Base-by-base conservation (phyloP, 2,888 invertebrate genomes). In the Pimpla rufipes region DNA sequence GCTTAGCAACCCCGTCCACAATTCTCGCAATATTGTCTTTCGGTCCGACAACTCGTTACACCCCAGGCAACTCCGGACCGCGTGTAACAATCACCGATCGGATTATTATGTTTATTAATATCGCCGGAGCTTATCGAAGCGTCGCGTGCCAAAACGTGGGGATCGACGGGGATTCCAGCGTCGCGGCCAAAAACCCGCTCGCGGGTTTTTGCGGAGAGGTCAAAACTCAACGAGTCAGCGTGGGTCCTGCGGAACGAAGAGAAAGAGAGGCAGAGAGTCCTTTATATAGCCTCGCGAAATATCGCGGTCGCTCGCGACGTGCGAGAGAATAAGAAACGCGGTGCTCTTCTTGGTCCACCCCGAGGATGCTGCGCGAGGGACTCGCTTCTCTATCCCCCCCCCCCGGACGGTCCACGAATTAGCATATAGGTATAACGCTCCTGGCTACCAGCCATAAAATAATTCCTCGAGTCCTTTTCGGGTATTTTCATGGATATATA, bases 361-460 rank as follows among this genome's bases (percentile, higher is more conserved):
- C 21, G 52, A 35, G 50, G 45, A 10, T 21, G 37, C 23, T 5
- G 42, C n/a, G 6, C 10, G 40, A 75, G 40, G 67, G 23, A 67
- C 77, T 57, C 67, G 80, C 37, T n/a, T 16, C 79, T 79, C 78
- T 85, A 81, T 79, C 67, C 81, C 79, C 71, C 85, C 87, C 88
- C 89, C 88, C 88, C 29, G 29, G 2, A 29, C 29, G 5, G 29
- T 29, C 29, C 29, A 29, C 29, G 88, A 88, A 90, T 90, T 90
- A 89, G 87, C 89, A 90, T 90, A 90, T 83, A 83, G 83, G 80
- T 80, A 83, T 89, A 90, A 90, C 88, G 88, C 87, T 88, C 86
- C 86, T 87, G 87, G 85, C 83, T 87, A 85, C 85, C 83, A 83
- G 85, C 80, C 84, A 84, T 85, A 85, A 85, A 85, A 83, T 85